Evolutionary conservation across 2,797 vertebrate genomes (phyloP), one percentile per base, ranked within the genome.

Genomic region (Tapera naevia): DNA sequence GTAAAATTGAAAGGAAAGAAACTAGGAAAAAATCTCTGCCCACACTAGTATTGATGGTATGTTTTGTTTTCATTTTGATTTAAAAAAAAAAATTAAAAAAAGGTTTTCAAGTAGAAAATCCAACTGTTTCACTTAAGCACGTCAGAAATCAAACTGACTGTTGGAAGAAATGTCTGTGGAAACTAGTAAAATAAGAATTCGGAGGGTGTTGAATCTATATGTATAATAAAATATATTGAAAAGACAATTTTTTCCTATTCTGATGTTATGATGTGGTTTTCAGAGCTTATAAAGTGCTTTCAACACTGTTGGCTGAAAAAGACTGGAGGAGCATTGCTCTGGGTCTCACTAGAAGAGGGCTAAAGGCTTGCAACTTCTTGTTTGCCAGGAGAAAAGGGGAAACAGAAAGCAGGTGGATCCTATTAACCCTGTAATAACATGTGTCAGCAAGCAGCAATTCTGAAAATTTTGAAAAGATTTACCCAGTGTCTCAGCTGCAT

Each of bases 401-500:
- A 64, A 18, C 32, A 46, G 74, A 60, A 39, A 51, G 41, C 96
- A 97, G 95, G 95, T 97, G 91, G 88, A 76, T 96, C 86, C 81
- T 86, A 86, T 97, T 97, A 97, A 95, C 89, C 80, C 84, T 54
- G 45, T 27, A 90, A 86, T 48, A 80, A 54, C 66, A 61, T 33
- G 74, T 89, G 92, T 95, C 92, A 97, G 94, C 71, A 87, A 86
- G 37, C 23, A 50, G 65, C 5, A 2, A 74, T 64, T 78, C 80
- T 51, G 56, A 60, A 78, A 90, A 76, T 86, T 85, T 89, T 37
- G 48, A 41, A 60, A 69, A 72, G 70, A 62, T 64, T 95, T 58
- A n/a, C 39, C 18, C 6, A 0, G 30, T 9, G 16, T 87, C 74
- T 95, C 91, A 89, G 74, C 71, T 91, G 78, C 54, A 37, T 93